Evolutionary conservation across 2,797 vertebrate genomes (phyloP), one percentile per base, ranked within the genome.

Genomic region (Enteromius argenteus): DNA sequence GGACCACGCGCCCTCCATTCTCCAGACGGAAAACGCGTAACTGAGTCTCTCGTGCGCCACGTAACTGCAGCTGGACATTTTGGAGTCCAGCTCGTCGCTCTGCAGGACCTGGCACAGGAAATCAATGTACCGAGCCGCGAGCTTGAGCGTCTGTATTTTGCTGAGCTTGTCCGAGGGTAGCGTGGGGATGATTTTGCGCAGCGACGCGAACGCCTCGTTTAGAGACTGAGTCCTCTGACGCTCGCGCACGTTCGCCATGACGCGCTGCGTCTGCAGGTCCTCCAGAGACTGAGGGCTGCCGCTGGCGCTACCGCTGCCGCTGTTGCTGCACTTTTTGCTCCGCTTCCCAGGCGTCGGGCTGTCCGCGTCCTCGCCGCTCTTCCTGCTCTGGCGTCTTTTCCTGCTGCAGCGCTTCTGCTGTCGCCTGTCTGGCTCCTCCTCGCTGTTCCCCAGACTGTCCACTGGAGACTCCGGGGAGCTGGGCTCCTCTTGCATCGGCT

Each of bases 11-110:
- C 97, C 98, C 91, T 98, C 98, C 98, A 99, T 99, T 93, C 98
- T 97, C 98, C 98, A 98, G 74, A 99, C 97, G 0, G 98, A 99
- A 94, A 99, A 99, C 88, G 98, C 98, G 92, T 99, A 99, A 94
- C 98, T 99, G 91, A 99, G 95, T 85, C 97, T 93, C 91, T 99
- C 98, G 90, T 98, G 97, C 92, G 98, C 98, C 95, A 98, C 97
- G 95, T 98, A 99, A 95, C 96, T 97, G 96, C 97, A 98, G 92
- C 97, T 97, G 94, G 96, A 95, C 93, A 97, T 96, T 93, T 97
- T 97, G 94, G 97, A 97, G 95, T 99, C 98, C 95, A 98, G 94
- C 94, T 98, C 97, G 92, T 99, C 97, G 90, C 97, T 99, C 94
- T 99, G 96, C 88, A 99, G 93, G 85, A 99, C 98, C 91, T 99